Evolutionary conservation across 2,113 vertebrate genomes (phyloP), one percentile per base, ranked within the genome.

Genomic region (Gnathonemus longibarbis): DNA sequence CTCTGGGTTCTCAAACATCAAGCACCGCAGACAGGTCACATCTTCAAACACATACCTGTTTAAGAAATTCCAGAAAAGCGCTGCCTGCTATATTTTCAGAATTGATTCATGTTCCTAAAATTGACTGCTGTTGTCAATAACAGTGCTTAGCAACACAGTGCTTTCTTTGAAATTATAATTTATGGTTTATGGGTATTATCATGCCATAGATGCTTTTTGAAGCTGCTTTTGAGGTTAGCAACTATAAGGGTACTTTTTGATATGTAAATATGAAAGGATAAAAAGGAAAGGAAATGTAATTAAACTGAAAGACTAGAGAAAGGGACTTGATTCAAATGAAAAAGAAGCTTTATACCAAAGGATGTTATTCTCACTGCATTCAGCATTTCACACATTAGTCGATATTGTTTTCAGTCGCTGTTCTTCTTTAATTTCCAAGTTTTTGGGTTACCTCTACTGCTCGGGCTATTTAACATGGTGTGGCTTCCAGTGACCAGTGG

Each of bases 161-260:
- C 92, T 94, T 91, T 90, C 92, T 95, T 95, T 93, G 92, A 93
- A 95, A 95, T 93, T 91, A 46, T 91, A 92, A 93, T 93, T 93
- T 92, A 91, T 92, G 91, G 89, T 93, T 93, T 93, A 94, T 19
- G 70, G 91, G 93, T 93, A 91, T 93, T 92, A 91, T 91, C 70
- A 86, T 89, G 87, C 80, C 84, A 84, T 87, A 88, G 85, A 91
- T 89, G 87, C 66, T 90, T 91, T 66, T 21, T 56, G 84, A 86
- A 84, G 89, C 88, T 17, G 50, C 48, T 91, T 93, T 92, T 91
- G 89, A 92, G 91, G 89, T 91, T 87, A 86, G 89, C 52, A 92
- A 90, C 49, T 21, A 91, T 89, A 15, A 92, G 88, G 88, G 87
- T 45, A 90, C 83, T 92, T 92, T 92, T 91, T 92, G 90, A 92